A percentile compares a stretch with the other conserved stretches of the same genome.
Evolutionary conservation across 2,113 vertebrate genomes (phyloP).

Genomic region (Chroicocephalus ridibundus): DNA sequence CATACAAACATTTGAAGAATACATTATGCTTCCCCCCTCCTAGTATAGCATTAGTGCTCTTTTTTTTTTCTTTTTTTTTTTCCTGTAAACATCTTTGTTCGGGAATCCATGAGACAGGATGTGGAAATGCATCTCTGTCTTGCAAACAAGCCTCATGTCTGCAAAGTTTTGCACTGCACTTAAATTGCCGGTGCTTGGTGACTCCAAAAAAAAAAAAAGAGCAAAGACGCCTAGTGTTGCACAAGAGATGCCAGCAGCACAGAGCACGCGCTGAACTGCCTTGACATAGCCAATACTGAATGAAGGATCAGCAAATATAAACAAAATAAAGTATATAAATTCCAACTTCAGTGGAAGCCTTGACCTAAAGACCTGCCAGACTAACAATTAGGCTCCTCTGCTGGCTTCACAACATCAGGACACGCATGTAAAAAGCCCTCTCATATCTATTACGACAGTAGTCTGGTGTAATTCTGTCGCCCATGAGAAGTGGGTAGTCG

Average conservation of each 20-base stretch:
- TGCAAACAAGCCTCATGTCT: constrained; percentile 3
- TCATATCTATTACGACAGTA: neutral
- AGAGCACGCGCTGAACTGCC: neutral
- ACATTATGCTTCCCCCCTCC: constrained; percentile 71
- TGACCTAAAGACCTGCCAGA: neutral
- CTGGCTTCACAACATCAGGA: neutral
- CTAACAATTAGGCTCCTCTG: neutral
- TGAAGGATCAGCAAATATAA: neutral
- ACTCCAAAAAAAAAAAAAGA: neutral
- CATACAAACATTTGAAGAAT: constrained; percentile 82
- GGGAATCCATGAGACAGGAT: constrained; percentile 62
- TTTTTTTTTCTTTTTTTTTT: neutral
- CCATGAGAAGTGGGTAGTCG: neutral
- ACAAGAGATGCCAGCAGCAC: neutral
- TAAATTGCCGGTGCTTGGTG: neutral
- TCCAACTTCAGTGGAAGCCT: neutral
- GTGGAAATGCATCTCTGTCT: constrained; percentile 39
- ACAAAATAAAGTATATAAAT: neutral
- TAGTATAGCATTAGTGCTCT: constrained; percentile 51
- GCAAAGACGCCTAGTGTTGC: neutral
- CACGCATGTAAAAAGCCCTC: neutral
- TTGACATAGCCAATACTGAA: neutral
- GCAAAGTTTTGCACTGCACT: constrained; percentile 18
- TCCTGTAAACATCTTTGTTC: constrained; percentile 69
- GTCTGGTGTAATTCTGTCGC: neutral